Evolutionary conservation across 1,140 invertebrate species (phyloP), one percentile per base, ranked within the genome.

Genomic region (Limonius californicus): DNA sequence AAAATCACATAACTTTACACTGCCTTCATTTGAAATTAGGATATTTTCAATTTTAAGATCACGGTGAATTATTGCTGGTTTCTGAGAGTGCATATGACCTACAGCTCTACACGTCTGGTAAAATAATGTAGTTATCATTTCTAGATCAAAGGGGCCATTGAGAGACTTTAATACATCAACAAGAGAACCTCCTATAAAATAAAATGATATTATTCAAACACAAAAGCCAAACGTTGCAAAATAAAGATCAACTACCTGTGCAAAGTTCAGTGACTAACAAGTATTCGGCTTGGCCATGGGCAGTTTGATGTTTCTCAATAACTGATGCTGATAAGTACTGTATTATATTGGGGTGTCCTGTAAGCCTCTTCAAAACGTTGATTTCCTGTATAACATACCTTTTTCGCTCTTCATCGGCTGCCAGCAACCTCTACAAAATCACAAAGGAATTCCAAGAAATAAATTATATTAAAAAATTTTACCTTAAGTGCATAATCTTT

Each of bases 1-100:
- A 86, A 99, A 99, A 81, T 99, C 98, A 82, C 98, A 99, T 50
- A 99, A 78, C 79, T 99, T 99, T 32, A 99, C 87, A 66, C 85
- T 83, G 64, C 94, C 93, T 72, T 91, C 84, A 61, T 78, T 76
- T 65, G 89, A 88, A 21, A 98, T 82, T 8, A 84, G 71, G 65
- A 88, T 84, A 78, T 86, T 86, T 73, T 87, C 84, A 77, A 93
- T 82, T 77, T 95, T 95, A 65, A 98, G 86, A 82, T 99, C 97
- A 70, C 95, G 81, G 80, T 99, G 96, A 43, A 92, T 87, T 59
- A 98, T 89, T 1, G 95, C 90, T 9, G 94, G 91, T 47, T 84
- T 82, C 78, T 95, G 93, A 53, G 80, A 85, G 75, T 99, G 97
- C 90, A 99, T 92, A 76, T 97, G 92, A 67, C 93, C 86, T 7